Evolutionary conservation across 2,797 vertebrate genomes (phyloP).

Genomic region (Lindbergichthys nudifrons): DNA sequence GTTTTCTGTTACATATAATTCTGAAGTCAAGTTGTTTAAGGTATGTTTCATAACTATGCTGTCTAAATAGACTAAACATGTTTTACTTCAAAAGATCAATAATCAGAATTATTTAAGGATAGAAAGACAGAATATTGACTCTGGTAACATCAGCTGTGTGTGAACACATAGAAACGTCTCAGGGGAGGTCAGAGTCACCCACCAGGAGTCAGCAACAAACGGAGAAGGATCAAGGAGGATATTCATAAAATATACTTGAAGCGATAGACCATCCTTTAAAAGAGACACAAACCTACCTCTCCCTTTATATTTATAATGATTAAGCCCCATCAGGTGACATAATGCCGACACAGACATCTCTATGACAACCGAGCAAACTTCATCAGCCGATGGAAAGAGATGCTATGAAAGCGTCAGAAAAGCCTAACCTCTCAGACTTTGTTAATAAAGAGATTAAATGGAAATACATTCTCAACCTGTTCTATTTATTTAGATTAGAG

Average conservation of each 20-base stretch:
- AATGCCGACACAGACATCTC: conserved; percentile 7
- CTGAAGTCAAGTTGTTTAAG: too few species aligned
- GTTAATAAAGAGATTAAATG: neutral
- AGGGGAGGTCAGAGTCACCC: neutral
- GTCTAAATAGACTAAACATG: too few species aligned
- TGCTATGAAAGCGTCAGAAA: neutral
- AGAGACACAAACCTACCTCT: neutral
- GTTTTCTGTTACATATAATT: too few species aligned
- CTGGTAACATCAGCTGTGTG: neutral
- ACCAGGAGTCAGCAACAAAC: neutral
- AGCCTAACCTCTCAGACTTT: neutral
- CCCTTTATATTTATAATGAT: conserved; percentile 6
- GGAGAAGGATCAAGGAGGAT: neutral
- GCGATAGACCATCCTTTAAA: neutral
- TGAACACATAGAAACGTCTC: neutral
- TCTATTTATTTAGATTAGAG: too few species aligned
- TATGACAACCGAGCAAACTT: conserved; percentile 8
- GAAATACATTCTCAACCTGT: too few species aligned
- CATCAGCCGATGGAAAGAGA: neutral
- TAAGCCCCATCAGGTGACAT: conserved; percentile 1
- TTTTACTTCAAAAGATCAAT: too few species aligned
- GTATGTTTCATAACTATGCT: too few species aligned
- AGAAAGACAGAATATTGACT: neutral
- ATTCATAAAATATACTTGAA: neutral
- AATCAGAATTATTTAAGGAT: neutral